phyloP scores from a whole-genome alignment of 2,113 vertebrate species.

The Dicerorhinus sumatrensis region DNA sequence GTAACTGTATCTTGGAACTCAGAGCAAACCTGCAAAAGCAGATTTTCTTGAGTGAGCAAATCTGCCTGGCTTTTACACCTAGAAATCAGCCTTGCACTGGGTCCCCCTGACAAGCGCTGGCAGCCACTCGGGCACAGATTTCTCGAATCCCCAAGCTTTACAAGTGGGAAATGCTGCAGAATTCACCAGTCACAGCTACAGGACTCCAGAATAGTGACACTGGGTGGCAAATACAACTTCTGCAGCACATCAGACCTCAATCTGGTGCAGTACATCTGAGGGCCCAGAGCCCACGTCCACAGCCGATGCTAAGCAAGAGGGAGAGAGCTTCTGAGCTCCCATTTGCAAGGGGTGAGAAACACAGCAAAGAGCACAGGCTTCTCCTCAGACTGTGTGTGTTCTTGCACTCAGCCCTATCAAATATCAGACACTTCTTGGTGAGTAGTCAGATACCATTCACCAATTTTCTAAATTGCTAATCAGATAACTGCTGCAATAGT shows the following conservation, averaged over 20 bases:
- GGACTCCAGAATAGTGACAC: slow-evolving; percentile 75
- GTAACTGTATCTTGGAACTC: slow-evolving; percentile 60
- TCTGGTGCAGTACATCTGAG: slow-evolving; percentile 44
- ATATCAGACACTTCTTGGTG: neutral
- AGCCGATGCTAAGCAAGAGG: neutral
- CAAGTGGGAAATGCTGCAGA: slow-evolving; percentile 82
- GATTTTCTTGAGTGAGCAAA: slow-evolving; percentile 82
- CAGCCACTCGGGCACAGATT: slow-evolving; percentile 80
- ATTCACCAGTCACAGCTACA: slow-evolving; percentile 75
- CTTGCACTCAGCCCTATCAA: neutral
- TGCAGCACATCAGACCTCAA: slow-evolving; percentile 50
- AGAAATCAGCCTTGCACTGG: slow-evolving; percentile 70
- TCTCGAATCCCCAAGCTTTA: slow-evolving; percentile 74
- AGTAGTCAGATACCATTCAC: slow-evolving; percentile 23
- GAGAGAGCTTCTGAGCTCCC: neutral
- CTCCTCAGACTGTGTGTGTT: neutral
- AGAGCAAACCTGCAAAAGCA: slow-evolving; percentile 78
- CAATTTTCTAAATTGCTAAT: slow-evolving; percentile 82
- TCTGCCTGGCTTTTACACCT: slow-evolving; percentile 83
- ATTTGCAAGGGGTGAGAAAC: neutral
- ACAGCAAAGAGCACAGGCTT: neutral
- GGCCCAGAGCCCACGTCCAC: neutral
- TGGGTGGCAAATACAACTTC: slow-evolving; percentile 72
- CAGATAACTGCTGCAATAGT: slow-evolving; percentile 77
- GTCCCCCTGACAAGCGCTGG: slow-evolving; percentile 79